These are phyloP conservation scores for Drosophila villosipedis DNA, from an alignment of 2,888 invertebrate species.

Conservation along the genomic window DNA sequence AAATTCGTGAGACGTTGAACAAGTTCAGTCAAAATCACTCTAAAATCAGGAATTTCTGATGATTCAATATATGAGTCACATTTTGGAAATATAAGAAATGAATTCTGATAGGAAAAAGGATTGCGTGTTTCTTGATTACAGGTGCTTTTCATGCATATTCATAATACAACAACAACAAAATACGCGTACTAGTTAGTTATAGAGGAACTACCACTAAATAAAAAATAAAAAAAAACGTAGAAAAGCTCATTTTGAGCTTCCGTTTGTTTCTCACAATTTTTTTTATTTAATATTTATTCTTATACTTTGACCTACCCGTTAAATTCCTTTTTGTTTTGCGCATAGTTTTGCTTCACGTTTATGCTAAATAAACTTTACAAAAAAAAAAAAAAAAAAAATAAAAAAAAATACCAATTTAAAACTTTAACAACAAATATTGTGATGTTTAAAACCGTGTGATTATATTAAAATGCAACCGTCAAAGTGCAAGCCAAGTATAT, in stretches of 20 bases:
- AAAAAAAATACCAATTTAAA: slow-evolving; percentile 33
- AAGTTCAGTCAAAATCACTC: neutral
- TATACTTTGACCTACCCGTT: slow-evolving; percentile 28
- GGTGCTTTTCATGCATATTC: slow-evolving; percentile 77
- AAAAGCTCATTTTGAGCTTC: slow-evolving; percentile 25
- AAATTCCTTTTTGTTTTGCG: slow-evolving; percentile 43
- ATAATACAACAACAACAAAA: neutral
- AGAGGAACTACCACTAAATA: neutral
- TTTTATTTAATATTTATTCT: slow-evolving; percentile 16
- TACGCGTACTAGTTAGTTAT: slow-evolving; percentile 19
- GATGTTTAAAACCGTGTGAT: slow-evolving; percentile 57
- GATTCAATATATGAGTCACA: neutral
- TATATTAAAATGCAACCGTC: slow-evolving; percentile 60
- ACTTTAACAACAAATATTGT: slow-evolving; percentile 52
- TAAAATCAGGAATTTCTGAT: neutral
- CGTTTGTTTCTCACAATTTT: slow-evolving; percentile 12
- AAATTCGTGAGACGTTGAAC: neutral
- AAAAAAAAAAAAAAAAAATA: slow-evolving; percentile 25
- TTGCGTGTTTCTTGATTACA: slow-evolving; percentile 6
- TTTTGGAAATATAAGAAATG: neutral
- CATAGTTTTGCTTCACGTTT: slow-evolving; percentile 67
- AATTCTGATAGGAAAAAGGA: neutral
- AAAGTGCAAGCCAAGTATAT: slow-evolving; percentile 77
- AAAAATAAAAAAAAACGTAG: neutral
- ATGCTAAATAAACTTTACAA: slow-evolving; percentile 49